Evolutionary conservation across 2,888 invertebrate species (phyloP).

Genomic region (Parnassius apollo): DNA sequence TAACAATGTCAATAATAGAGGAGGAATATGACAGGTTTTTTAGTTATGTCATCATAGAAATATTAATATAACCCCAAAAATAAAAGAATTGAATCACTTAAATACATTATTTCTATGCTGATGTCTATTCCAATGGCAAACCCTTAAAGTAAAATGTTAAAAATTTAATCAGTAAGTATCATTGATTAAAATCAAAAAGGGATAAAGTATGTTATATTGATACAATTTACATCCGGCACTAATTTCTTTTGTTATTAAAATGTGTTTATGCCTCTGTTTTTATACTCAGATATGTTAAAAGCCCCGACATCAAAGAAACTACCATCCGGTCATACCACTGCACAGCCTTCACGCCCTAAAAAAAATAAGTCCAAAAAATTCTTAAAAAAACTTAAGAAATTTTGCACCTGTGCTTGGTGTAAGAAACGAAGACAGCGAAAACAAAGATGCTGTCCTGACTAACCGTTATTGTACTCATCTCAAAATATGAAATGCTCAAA

Average conservation of each 20-base stretch:
- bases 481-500: background rate
- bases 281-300: background rate
- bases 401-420: background rate
- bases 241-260: background rate
- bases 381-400: background rate
- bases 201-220: too few relatives aligned
- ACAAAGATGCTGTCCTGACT: constrained; percentile 3
- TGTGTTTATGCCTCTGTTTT: background rate
- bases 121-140: too few relatives aligned
- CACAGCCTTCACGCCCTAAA: background rate
- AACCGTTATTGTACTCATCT: background rate
- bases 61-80: too few relatives aligned
- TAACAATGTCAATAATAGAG: background rate
- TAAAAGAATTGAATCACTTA: too few relatives aligned
- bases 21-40: background rate
- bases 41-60: too few relatives aligned
- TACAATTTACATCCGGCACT: background rate
- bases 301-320: background rate
- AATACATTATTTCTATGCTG: too few relatives aligned
- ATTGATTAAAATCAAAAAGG: too few relatives aligned
- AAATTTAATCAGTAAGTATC: too few relatives aligned
- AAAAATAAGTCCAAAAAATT: background rate
- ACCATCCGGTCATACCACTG: background rate
- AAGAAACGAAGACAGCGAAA: background rate
- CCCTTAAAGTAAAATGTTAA: too few relatives aligned